Evolutionary conservation across 2,888 invertebrate genomes (phyloP).

Genomic region (Noctuana brunneofusca): DNA sequence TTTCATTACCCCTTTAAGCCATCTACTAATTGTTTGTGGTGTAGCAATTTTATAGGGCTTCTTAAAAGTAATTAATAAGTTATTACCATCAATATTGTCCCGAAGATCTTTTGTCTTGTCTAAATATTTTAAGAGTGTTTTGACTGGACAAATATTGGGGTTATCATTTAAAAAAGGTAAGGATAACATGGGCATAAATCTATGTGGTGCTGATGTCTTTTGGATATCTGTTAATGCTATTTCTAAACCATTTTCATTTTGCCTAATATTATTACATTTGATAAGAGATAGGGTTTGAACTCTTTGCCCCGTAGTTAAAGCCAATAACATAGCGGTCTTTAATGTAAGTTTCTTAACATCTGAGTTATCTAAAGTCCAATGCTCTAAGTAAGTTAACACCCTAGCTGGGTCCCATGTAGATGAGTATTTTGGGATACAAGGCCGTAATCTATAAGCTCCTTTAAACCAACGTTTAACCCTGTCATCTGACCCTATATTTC

Average conservation of each 20-base stretch:
- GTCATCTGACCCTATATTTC: neutral
- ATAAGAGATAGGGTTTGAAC: neutral
- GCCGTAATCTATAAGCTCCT: neutral
- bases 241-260: neutral
- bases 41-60: neutral
- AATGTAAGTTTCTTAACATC: neutral
- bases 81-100: neutral
- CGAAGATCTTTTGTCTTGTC: neutral
- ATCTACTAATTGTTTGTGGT: slow-evolving; percentile 3
- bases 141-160: neutral
- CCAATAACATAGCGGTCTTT: neutral
- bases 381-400: neutral
- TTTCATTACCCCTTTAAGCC: slow-evolving; percentile 6
- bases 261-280: neutral
- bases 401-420: neutral
- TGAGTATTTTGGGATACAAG: neutral
- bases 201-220: neutral
- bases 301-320: neutral
- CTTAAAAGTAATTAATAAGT: neutral
- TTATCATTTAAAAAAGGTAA: neutral
- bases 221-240: neutral
- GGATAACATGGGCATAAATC: neutral
- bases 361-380: neutral
- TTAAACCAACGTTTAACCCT: neutral
- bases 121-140: neutral